Evolutionary conservation across 2,888 invertebrate species (phyloP).

Genomic region (Achlya flavicornis): DNA sequence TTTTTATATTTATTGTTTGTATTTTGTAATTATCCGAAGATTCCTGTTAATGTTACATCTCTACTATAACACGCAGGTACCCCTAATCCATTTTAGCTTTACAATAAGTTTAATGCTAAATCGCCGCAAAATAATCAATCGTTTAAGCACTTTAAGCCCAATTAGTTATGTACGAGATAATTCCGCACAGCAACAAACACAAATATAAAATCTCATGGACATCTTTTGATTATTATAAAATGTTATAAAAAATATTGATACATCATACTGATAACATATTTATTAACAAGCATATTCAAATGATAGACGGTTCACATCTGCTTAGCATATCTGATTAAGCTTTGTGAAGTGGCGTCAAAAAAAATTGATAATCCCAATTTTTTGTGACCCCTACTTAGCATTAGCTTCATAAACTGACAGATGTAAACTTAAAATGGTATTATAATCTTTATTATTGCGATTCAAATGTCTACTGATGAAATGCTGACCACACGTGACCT

Average conservation of each 20-base stretch:
- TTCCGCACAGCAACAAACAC: constrained; percentile 1
- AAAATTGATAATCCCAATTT: neutral
- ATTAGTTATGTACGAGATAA: neutral
- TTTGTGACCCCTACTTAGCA: constrained; percentile 2
- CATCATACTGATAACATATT: neutral
- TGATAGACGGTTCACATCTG: neutral
- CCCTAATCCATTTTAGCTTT: neutral
- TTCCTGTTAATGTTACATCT: too few relatives aligned
- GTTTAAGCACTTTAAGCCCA: neutral
- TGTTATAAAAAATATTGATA: neutral
- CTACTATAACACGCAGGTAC: too few relatives aligned
- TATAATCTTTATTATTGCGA: neutral
- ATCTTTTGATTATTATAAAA: neutral
- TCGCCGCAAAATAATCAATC: neutral
- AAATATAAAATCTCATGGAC: neutral
- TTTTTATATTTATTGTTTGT: too few relatives aligned
- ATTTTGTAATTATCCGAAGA: too few relatives aligned
- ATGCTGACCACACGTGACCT: neutral
- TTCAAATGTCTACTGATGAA: constrained; percentile 2
- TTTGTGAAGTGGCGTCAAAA: neutral
- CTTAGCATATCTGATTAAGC: neutral
- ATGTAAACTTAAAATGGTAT: neutral
- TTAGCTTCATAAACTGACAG: neutral
- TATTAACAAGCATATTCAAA: neutral
- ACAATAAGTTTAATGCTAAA: neutral